A percentile compares a stretch with the other conserved stretches of the same genome.
phyloP scores from a whole-genome alignment of 1,140 invertebrate species.

The Agrilus planipennis region DNA sequence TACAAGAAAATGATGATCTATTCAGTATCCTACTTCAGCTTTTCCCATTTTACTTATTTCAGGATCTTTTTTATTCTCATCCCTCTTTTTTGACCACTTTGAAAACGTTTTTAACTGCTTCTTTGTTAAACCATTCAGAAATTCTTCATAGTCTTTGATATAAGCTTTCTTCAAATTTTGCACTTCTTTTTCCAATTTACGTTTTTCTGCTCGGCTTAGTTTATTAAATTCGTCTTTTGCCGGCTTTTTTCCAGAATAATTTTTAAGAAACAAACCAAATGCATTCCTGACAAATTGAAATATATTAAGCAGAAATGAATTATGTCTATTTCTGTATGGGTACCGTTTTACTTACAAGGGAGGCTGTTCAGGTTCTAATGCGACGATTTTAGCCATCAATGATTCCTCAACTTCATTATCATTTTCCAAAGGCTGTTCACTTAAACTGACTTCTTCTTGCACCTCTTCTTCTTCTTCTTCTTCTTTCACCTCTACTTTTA shows the following conservation, averaged over 20 bases:
- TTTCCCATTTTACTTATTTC: too few species aligned
- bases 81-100: conserved; percentile 9
- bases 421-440: not conserved
- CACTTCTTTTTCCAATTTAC: conserved; percentile 29
- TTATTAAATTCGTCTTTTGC: conserved; percentile 29
- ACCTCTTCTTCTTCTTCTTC: conserved; percentile 7
- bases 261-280: conserved; percentile 32
- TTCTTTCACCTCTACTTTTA: conserved; percentile 9
- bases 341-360: conserved; percentile 28
- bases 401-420: not conserved
- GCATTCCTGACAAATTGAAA: conserved; percentile 27
- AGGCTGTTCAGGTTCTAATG: conserved; percentile 32
- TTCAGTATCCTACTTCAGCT: too few species aligned
- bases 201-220: conserved; percentile 27
- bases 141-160: conserved; percentile 35
- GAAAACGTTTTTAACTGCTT: conserved; percentile 30
- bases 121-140: conserved; percentile 32
- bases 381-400: conserved; percentile 3
- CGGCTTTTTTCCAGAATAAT: conserved; percentile 26
- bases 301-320: not conserved
- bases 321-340: not conserved
- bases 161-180: conserved; percentile 30
- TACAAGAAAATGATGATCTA: too few species aligned
- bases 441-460: too few species aligned
- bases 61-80: not conserved